Base-by-base conservation (phyloP, 1,140 invertebrate species). In the Drosophila persimilis region DNA sequence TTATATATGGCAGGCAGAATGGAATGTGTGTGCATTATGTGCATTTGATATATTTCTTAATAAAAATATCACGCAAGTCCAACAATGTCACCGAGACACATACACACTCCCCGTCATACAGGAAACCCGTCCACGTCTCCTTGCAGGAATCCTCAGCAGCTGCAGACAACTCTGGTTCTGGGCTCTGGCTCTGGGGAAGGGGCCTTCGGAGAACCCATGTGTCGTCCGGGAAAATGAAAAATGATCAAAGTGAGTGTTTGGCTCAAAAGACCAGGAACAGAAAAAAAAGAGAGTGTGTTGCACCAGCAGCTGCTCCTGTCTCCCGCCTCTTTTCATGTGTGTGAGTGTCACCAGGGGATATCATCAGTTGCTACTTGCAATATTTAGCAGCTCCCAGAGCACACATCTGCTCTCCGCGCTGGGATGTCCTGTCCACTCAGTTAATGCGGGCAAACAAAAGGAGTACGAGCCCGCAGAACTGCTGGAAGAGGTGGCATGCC, bases 181-280 rank as follows among this genome's bases (percentile, higher is more conserved):
- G 0, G 0, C 17, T 17, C 17, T 17, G 17, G 17, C 17, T 17
- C 17, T 17, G 17, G 43, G 51, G 9, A 2, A 9, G 35, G 35
- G 9, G 6, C 7, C 7, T 56, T 59, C 47, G 64, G 54, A 51
- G 60, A 77, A 59, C 77, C 81, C 77, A 88, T 88, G 70, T 85
- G 81, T 88, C 81, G 76, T 70, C 46, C 60, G 35, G 56, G 56
- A 69, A 86, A 85, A 85, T 85, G 81, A 85, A 86, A 85, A 85
- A 85, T 85, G 81, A 85, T 85, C 81, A 85, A 85, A 85, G 83
- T 81, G 77, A 85, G 81, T 85, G 81, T 88, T 81, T 85, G 81
- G 64, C 77, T 71, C 61, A 59, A 86, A 85, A 39, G 35, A 39
- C 35, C 35, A 39, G 11, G 3, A 39, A 5, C 11, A 5, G 9